Base-by-base conservation (phyloP, 2,888 invertebrate species). In the Cremastinae sp. region DNA sequence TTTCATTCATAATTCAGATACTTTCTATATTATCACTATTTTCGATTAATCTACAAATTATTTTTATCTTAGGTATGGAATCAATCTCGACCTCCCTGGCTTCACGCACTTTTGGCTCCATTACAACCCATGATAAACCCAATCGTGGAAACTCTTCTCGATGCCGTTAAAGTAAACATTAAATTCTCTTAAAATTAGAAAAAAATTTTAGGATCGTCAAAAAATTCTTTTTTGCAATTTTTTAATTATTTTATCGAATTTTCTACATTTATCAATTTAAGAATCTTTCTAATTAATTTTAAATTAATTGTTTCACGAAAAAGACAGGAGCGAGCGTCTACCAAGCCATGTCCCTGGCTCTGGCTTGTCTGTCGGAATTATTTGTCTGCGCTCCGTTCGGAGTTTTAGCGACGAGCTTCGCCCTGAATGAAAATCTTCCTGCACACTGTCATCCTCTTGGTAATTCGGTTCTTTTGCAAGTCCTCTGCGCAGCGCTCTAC, bases 241-340 rank as follows among this genome's bases (percentile, higher is more conserved):
- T 2, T 7, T 12, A 28, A 12, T n/a, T 0, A 28, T 0, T 35
- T 0, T 7, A 53, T n/a, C n/a, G 7, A 2, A 53, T 10, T 51
- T 4, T 9, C n/a, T n/a, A n/a, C 1, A 9, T 2, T 20, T 18
- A n/a, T 5, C 9, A 20, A 22, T 3, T 10, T 18, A 4, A 1
- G 9, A 9, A 39, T 35, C 4, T 45, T 35, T 9, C 18, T 18
- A 41, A 39, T 49, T 92, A 45, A 14, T 2, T n/a, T n/a, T n/a
- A n/a, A n/a, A n/a, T n/a, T n/a, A n/a, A n/a, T n/a, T n/a, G n/a
- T n/a, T 58, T 58, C 0, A 7, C 1, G 18, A 9, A 0, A 0
- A 14, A 94, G 89, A 93, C 93, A 5, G 95, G 95, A 0, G 95
- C 95, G 14, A 95, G 94, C 79, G 95, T 95, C 92, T 95, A 95